phyloP scores from a whole-genome alignment of 2,797 vertebrate genomes.

The Pangasius mekongensis region DNA sequence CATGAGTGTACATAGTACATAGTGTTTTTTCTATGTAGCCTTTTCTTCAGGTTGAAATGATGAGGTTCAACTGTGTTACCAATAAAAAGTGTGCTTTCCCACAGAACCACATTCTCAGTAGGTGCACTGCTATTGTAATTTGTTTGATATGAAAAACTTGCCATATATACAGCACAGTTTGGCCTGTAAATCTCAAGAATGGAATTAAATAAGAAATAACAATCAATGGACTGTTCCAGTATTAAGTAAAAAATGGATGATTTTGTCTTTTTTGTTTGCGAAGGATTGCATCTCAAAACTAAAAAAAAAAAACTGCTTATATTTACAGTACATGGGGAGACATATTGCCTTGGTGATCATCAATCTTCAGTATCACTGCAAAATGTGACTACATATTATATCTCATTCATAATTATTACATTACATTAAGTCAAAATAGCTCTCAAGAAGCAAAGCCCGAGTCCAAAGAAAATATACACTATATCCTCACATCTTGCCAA shows the following conservation, averaged over 20 bases:
- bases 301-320: neutral
- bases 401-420: neutral
- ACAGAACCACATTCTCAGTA: neutral
- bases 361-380: neutral
- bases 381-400: neutral
- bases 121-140: neutral
- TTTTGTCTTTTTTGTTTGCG: neutral
- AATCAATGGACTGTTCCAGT: neutral
- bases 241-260: neutral
- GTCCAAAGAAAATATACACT: conserved; percentile 6
- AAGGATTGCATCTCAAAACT: neutral
- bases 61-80: neutral
- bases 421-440: neutral
- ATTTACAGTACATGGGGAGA: neutral
- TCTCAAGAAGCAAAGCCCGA: neutral
- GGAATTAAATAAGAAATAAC: neutral
- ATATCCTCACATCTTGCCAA: neutral
- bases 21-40: neutral
- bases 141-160: neutral
- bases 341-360: neutral
- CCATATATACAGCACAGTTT: neutral
- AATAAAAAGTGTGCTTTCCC: neutral
- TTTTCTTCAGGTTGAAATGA: neutral
- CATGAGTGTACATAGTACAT: neutral
- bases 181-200: neutral